Percentiles rank a stretch among this genome's conserved stretches.
These are phyloP conservation scores for Euspilapteryx auroguttella DNA, from an alignment of 2,888 invertebrate genomes.

Conservation along the genomic window DNA sequence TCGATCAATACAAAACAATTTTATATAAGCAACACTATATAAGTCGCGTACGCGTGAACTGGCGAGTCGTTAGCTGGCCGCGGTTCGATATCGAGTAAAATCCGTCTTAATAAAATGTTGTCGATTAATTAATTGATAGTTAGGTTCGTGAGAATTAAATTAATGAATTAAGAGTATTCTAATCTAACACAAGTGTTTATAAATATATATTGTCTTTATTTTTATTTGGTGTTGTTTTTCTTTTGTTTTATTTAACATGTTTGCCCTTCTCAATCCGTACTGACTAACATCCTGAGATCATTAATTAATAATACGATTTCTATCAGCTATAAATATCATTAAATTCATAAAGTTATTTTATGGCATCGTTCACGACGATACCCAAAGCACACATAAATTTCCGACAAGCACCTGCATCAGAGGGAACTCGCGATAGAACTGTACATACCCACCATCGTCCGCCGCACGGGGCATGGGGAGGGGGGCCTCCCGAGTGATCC, in stretches of 20 bases:
- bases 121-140: conserved; percentile 52
- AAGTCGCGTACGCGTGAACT: no score
- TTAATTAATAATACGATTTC: conserved; percentile 22
- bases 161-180: conserved; percentile 61
- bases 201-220: conserved; percentile 62
- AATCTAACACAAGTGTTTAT: conserved; percentile 63
- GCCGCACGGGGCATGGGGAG: conserved; percentile 31
- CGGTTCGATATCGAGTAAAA: no score
- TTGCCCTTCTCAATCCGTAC: conserved; percentile 18
- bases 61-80: no score
- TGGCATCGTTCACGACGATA: no score
- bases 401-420: no score
- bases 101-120: conserved; percentile 45
- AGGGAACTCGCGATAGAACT: no score
- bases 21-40: no score
- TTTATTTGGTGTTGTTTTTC: conserved; percentile 40
- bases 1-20: conserved; percentile 32
- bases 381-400: no score
- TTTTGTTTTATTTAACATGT: conserved; percentile 44
- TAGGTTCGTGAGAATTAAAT: conserved; percentile 58
- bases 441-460: conserved; percentile 23
- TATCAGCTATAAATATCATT: conserved; percentile 44
- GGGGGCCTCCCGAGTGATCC: conserved; percentile 1
- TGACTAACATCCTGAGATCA: conserved; percentile 16
- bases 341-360: background rate